These are phyloP conservation scores for Liodrosophila aerea DNA, from an alignment of 2,888 invertebrate genomes.

Conservation along the genomic window DNA sequence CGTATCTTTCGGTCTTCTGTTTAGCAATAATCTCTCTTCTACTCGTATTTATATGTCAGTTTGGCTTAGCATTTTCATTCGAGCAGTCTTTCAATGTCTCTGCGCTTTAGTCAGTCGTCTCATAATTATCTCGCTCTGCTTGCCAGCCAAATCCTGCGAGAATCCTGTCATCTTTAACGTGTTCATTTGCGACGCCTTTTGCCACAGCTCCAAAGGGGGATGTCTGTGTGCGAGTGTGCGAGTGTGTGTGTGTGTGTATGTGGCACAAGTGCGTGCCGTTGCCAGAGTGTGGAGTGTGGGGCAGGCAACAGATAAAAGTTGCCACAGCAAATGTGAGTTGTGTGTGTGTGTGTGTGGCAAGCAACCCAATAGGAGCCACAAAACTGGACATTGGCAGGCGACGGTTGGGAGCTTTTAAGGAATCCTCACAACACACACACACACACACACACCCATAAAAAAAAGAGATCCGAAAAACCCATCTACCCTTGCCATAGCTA, in stretches of 20 bases:
- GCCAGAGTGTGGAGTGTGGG: no score
- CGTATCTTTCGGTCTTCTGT: no score
- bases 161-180: conserved; percentile 67
- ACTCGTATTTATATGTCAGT: no score
- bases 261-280: conserved; percentile 44
- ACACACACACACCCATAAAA: not conserved
- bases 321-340: no score
- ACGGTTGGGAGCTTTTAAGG: conserved; percentile 5
- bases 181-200: conserved; percentile 65
- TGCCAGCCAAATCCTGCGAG: conserved; percentile 30
- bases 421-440: not conserved
- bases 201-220: not conserved
- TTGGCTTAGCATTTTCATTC: no score
- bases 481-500: conserved; percentile 3
- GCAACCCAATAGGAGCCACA: not conserved
- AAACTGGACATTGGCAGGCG: conserved; percentile 18
- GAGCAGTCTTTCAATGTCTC: not conserved
- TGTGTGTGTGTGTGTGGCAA: conserved; percentile 9
- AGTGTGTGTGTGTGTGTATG: no score
- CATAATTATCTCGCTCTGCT: conserved; percentile 26
- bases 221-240: no score
- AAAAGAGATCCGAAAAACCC: not conserved
- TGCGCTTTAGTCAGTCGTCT: conserved; percentile 2
- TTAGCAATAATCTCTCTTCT: not conserved
- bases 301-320: no score